Conservation (phyloP, 1,140 invertebrate species). For the honey bee (Apis mellifera) region DNA sequence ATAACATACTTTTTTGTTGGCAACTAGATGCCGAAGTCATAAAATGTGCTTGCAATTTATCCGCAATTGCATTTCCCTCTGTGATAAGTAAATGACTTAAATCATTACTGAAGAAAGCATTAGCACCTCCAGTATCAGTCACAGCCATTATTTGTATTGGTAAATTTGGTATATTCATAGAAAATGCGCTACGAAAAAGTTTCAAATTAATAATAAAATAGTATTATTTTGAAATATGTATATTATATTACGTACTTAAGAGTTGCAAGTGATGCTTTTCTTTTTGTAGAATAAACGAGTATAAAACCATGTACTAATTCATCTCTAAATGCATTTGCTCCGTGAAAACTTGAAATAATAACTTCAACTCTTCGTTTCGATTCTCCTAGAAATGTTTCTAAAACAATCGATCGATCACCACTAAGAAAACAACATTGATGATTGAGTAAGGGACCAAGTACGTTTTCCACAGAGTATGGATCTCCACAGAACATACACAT, state of each 20-base stretch:
- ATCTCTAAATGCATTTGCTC: conserved; percentile 94
- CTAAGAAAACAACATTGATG: conserved; percentile 94
- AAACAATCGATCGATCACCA: conserved; percentile 92
- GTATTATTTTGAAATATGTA: not conserved
- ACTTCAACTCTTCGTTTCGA: conserved; percentile 95
- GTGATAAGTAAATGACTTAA: conserved; percentile 94
- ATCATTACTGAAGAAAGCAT: conserved; percentile 95
- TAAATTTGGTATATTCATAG: conserved; percentile 95
- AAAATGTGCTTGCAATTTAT: conserved; percentile 94
- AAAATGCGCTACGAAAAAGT: conserved; percentile 89
- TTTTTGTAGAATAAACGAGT: conserved; percentile 96
- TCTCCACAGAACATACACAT: conserved; percentile 99
- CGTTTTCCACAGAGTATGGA: conserved; percentile 94
- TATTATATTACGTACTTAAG: conserved; percentile 87
- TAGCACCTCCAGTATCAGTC: conserved; percentile 92
- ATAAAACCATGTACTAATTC: conserved; percentile 98
- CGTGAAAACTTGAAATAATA: conserved; percentile 97
- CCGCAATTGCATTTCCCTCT: conserved; percentile 96
- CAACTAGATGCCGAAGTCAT: conserved; percentile 92
- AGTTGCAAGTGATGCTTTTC: conserved; percentile 96
- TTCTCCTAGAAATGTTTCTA: conserved; percentile 95
- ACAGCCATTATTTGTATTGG: conserved; percentile 97
- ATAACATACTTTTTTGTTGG: conserved; percentile 90
- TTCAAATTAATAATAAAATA: conserved; percentile 3
- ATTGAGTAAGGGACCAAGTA: conserved; percentile 92